Conservation (phyloP, 2,113 vertebrate species). For the Alexandromys fortis region DNA sequence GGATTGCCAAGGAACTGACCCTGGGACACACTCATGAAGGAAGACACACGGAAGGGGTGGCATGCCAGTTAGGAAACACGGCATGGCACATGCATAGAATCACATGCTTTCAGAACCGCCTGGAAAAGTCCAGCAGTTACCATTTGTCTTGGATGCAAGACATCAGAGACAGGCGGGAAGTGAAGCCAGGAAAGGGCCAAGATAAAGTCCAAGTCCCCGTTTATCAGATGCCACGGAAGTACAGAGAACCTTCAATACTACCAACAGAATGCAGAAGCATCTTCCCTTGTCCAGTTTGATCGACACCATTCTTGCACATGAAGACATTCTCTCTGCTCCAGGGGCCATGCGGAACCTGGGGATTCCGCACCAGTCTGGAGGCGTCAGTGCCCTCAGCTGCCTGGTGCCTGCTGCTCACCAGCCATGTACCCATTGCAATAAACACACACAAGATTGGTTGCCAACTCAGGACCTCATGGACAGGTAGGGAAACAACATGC, state of each 20-base stretch:
- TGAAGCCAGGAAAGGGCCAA: neutral
- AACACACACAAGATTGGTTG: neutral
- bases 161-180: neutral
- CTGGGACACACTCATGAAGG: neutral
- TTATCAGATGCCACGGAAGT: neutral
- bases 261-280: neutral
- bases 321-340: neutral
- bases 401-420: neutral
- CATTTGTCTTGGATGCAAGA: neutral
- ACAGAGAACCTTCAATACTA: neutral
- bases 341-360: neutral
- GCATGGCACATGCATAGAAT: accelerated
- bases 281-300: neutral
- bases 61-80: accelerated
- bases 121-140: neutral
- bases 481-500: neutral
- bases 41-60: neutral
- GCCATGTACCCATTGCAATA: neutral
- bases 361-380: neutral
- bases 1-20: neutral
- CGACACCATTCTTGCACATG: neutral
- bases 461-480: neutral
- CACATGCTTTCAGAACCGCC: too few species aligned
- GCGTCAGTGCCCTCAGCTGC: neutral
- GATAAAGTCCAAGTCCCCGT: neutral